Evolutionary conservation across 1,140 invertebrate genomes (phyloP).

Genomic region (Drosophila baimaii): DNA sequence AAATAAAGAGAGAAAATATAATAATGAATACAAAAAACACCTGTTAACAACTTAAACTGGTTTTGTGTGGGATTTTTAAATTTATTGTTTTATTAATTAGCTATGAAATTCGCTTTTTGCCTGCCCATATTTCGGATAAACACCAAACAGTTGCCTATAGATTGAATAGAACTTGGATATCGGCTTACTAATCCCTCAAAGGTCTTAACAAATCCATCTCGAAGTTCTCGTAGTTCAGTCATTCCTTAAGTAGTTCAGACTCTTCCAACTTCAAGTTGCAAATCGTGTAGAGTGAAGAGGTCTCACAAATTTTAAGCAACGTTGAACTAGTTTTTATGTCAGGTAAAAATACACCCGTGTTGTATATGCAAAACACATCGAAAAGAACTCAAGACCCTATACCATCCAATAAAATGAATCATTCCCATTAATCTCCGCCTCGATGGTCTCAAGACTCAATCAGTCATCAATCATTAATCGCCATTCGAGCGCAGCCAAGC

Average conservation of each 20-base stretch:
- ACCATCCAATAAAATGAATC: slow-evolving; percentile 34
- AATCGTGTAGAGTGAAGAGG: slow-evolving; percentile 38
- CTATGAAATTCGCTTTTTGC: slow-evolving; percentile 40
- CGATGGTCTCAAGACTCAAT: slow-evolving; percentile 46
- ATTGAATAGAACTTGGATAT: slow-evolving; percentile 22
- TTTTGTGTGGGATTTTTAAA: slow-evolving; percentile 53
- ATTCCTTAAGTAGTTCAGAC: slow-evolving; percentile 9
- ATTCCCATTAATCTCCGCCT: slow-evolving; percentile 44
- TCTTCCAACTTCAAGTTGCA: slow-evolving; percentile 35
- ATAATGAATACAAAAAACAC: slow-evolving; percentile 52
- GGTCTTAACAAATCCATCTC: neutral
- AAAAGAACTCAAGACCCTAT: slow-evolving; percentile 12
- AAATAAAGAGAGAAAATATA: slow-evolving; percentile 37
- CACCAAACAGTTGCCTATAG: slow-evolving; percentile 1
- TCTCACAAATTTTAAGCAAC: slow-evolving; percentile 12
- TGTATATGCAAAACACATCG: slow-evolving; percentile 12
- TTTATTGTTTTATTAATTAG: slow-evolving; percentile 54
- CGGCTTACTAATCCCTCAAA: slow-evolving; percentile 34
- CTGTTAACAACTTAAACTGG: slow-evolving; percentile 71
- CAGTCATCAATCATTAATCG: slow-evolving; percentile 50
- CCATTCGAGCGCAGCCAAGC: slow-evolving; percentile 27
- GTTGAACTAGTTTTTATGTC: slow-evolving; percentile 29
- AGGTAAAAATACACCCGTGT: neutral
- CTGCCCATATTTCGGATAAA: slow-evolving; percentile 14
- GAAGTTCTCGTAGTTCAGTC: neutral